A percentile compares a stretch with the other conserved stretches of the same genome.
phyloP scores from a whole-genome alignment of 2,888 invertebrate species.

The Cataglyphis rosenhaueri region DNA sequence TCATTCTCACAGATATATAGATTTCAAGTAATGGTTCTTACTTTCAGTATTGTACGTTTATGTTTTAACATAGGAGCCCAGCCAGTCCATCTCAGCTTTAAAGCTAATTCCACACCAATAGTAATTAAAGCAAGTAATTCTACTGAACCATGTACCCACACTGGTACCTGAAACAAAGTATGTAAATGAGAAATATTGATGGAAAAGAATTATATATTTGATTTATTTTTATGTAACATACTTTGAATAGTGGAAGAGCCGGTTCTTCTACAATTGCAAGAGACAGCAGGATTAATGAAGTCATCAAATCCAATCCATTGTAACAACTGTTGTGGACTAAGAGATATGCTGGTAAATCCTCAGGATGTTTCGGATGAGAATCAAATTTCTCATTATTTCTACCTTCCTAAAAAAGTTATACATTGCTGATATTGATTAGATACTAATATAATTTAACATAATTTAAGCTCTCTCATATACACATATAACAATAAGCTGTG shows the following conservation, averaged over 20 bases:
- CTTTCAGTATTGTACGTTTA: slow-evolving; percentile 94
- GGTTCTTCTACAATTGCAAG: slow-evolving; percentile 94
- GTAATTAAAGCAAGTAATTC: slow-evolving; percentile 92
- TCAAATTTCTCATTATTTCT: slow-evolving; percentile 96
- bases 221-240: slow-evolving; percentile 79
- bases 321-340: slow-evolving; percentile 96
- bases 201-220: background rate
- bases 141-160: slow-evolving; percentile 93
- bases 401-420: slow-evolving; percentile 89
- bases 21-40: slow-evolving; percentile 81
- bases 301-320: slow-evolving; percentile 92
- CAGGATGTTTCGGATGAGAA: slow-evolving; percentile 93
- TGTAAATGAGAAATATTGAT: slow-evolving; percentile 12
- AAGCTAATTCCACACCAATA: slow-evolving; percentile 91
- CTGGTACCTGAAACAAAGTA: slow-evolving; percentile 87
- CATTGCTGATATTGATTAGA: background rate
- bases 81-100: slow-evolving; percentile 95
- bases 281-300: slow-evolving; percentile 91
- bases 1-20: background rate
- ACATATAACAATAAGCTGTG: background rate
- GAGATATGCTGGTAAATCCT: slow-evolving; percentile 94
- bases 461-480: background rate
- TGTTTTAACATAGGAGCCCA: slow-evolving; percentile 93
- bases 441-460: background rate
- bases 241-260: slow-evolving; percentile 90